Percentiles rank a stretch among this genome's conserved stretches.
Conservation (phyloP, 2,888 invertebrate species). For the Troides aeacus region DNA sequence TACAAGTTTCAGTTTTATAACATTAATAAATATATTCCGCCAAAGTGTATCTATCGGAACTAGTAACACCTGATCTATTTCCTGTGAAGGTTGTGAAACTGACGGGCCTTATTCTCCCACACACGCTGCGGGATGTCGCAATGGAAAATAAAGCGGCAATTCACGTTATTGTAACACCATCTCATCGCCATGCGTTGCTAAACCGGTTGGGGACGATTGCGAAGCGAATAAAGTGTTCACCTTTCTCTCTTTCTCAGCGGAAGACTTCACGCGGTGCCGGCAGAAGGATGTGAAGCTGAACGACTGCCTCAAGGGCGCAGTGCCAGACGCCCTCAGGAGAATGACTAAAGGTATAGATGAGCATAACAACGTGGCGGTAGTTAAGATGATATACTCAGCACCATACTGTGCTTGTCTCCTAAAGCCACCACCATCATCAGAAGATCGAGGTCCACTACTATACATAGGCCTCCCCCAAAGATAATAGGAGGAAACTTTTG, state of each 20-base stretch:
- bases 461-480: no score
- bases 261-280: constrained; percentile 78
- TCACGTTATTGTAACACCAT: constrained; percentile 8
- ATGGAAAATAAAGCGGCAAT: constrained; percentile 14
- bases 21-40: not conserved
- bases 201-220: constrained; percentile 3
- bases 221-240: constrained; percentile 2
- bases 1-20: no score
- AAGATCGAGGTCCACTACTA: no score
- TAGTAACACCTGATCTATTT: no score
- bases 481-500: no score
- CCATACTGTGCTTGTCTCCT: no score
- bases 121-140: constrained; percentile 5
- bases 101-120: not conserved
- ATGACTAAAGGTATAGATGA: constrained; percentile 76
- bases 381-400: no score
- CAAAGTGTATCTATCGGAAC: no score
- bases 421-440: no score
- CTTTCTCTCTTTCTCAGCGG: constrained; percentile 66
- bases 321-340: constrained; percentile 76
- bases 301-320: constrained; percentile 79
- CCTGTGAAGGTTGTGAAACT: not conserved
- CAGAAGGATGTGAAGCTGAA: constrained; percentile 77
- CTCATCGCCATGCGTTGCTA: constrained; percentile 3
- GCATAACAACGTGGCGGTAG: no score